Evolutionary conservation across 1,140 invertebrate species (phyloP).

Genomic region (Stegodyphus dumicola): DNA sequence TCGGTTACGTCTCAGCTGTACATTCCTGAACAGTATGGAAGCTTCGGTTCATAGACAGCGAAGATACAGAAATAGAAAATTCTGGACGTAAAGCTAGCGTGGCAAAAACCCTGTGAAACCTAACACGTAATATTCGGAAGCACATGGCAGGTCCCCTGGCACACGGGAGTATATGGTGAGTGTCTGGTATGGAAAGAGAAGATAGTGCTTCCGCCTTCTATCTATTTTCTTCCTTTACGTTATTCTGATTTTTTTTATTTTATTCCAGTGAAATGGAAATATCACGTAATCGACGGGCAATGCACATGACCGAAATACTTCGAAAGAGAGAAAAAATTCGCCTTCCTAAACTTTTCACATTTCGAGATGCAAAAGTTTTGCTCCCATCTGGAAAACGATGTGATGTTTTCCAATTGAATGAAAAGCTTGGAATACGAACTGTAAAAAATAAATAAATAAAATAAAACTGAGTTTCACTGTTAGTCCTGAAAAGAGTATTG

Average conservation of each 20-base stretch:
- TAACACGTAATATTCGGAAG: slow-evolving; percentile 60
- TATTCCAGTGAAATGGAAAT: slow-evolving; percentile 60
- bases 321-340: slow-evolving; percentile 22
- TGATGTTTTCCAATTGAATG: slow-evolving; percentile 58
- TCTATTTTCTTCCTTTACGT: slow-evolving; percentile 45
- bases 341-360: slow-evolving; percentile 59
- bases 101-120: slow-evolving; percentile 61
- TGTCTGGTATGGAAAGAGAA: slow-evolving; percentile 29
- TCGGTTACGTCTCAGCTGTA: slow-evolving; percentile 42
- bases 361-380: slow-evolving; percentile 61
- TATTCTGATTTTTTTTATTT: slow-evolving; percentile 43
- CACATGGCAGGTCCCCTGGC: slow-evolving; percentile 40
- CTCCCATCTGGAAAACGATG: slow-evolving; percentile 58
- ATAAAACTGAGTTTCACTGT: slow-evolving; percentile 22
- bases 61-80: slow-evolving; percentile 50
- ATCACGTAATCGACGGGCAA: slow-evolving; percentile 59
- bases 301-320: slow-evolving; percentile 59
- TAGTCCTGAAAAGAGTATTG: slow-evolving; percentile 55
- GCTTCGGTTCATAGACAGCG: slow-evolving; percentile 36
- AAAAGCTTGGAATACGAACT: slow-evolving; percentile 58
- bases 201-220: slow-evolving; percentile 16
- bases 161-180: slow-evolving; percentile 34
- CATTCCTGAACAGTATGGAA: slow-evolving; percentile 21
- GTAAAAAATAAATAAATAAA: slow-evolving; percentile 23
- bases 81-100: slow-evolving; percentile 56